Evolutionary conservation across 2,797 vertebrate genomes (phyloP).

Genomic region (Acrossocheilus wenchowensis): DNA sequence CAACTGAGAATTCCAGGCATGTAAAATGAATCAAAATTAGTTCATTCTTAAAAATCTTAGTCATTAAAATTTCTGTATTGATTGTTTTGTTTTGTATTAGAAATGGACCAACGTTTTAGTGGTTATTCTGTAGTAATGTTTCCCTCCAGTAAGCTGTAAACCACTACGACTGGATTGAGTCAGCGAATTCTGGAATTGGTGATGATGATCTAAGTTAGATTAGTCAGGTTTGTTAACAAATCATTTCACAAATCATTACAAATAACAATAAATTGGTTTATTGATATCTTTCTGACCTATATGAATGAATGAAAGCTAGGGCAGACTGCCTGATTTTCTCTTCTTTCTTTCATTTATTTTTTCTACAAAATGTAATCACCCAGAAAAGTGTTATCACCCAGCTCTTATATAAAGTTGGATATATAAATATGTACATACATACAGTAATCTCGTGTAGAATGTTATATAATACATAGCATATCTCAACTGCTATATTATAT

Average conservation of each 20-base stretch:
- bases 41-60: neutral
- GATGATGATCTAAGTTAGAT: neutral
- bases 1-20: neutral
- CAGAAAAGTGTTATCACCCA: neutral
- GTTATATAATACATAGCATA: neutral
- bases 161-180: neutral
- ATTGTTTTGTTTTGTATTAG: neutral
- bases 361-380: neutral
- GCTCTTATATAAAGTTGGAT: neutral
- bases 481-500: neutral
- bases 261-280: too few species aligned
- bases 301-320: neutral
- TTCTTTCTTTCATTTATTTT: neutral
- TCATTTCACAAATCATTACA: too few species aligned
- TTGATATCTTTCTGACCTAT: neutral
- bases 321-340: neutral
- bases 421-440: neutral
- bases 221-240: neutral
- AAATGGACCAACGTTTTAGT: neutral
- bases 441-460: neutral
- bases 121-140: neutral
- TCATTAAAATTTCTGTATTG: neutral
- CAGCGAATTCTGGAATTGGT: neutral
- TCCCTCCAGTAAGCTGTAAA: neutral
- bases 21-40: neutral